Conservation (phyloP, 2,888 invertebrate genomes). For the Bembecia ichneumoniformis region DNA sequence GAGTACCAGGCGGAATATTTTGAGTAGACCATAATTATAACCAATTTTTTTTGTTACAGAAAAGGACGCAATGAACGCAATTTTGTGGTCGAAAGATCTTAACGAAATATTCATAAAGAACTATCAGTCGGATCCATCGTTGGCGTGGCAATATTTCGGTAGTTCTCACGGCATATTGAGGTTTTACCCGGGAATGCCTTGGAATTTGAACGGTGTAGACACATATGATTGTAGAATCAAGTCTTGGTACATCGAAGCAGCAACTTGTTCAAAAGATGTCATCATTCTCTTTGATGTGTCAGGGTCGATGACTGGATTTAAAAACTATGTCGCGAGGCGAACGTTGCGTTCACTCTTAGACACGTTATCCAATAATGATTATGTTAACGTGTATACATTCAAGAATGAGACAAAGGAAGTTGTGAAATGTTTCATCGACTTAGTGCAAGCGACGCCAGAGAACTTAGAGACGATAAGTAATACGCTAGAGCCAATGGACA, state of each 20-base stretch:
- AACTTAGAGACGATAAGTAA: constrained; percentile 83
- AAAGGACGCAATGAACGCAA: constrained; percentile 53
- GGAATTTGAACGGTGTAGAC: constrained; percentile 74
- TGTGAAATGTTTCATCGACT: constrained; percentile 86
- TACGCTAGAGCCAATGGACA: constrained; percentile 67
- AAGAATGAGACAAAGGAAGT: constrained; percentile 81
- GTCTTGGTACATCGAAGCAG: constrained; percentile 98
- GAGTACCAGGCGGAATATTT: too few species aligned
- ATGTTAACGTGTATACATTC: constrained; percentile 91
- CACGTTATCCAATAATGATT: constrained; percentile 98
- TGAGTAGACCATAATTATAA: too few species aligned
- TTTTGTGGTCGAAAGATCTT: constrained; percentile 91
- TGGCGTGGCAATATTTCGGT: constrained; percentile 98
- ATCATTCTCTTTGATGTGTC: constrained; percentile 95
- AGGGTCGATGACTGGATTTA: constrained; percentile 95
- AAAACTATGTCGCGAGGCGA: constrained; percentile 82
- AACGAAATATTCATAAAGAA: constrained; percentile 89
- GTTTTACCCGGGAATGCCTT: constrained; percentile 88
- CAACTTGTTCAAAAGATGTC: constrained; percentile 97
- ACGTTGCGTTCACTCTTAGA: constrained; percentile 92
- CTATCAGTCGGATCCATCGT: constrained; percentile 88
- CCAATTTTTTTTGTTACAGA: constrained; percentile 40
- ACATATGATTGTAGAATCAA: constrained; percentile 93
- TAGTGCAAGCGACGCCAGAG: constrained; percentile 92
- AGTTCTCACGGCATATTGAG: constrained; percentile 93